Conservation (phyloP, 2,797 vertebrate genomes). For the Glossophaga mutica region DNA sequence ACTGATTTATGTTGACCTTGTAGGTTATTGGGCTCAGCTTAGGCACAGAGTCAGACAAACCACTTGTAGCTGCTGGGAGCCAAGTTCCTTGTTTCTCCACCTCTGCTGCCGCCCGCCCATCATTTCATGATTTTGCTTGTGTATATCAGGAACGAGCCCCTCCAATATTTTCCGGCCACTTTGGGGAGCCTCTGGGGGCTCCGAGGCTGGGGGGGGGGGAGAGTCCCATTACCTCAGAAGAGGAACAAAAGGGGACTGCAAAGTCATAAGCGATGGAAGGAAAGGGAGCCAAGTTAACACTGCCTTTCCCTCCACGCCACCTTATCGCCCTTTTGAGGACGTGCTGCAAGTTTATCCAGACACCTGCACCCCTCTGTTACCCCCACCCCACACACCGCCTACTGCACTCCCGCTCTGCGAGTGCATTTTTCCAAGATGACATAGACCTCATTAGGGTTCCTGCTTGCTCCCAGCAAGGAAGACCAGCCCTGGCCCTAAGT, state of each 20-base stretch:
- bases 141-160: background rate
- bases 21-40: conserved; percentile 61
- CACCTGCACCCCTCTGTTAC: conserved; percentile 77
- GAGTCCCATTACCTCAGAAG: conserved; percentile 29
- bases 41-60: conserved; percentile 67
- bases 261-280: conserved; percentile 46
- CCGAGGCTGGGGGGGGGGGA: background rate
- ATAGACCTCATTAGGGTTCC: conserved; percentile 78
- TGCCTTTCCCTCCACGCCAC: conserved; percentile 11
- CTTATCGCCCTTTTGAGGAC: conserved; percentile 76
- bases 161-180: conserved; percentile 35
- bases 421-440: conserved; percentile 82
- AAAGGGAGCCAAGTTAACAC: conserved; percentile 54
- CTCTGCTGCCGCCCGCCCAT: background rate
- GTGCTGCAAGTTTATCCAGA: conserved; percentile 77
- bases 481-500: conserved; percentile 39
- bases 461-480: conserved; percentile 61
- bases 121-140: background rate
- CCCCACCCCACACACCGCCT: conserved; percentile 57
- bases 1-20: conserved; percentile 71
- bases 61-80: conserved; percentile 64
- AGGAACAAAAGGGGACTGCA: conserved; percentile 63
- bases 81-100: background rate
- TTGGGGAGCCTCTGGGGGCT: background rate
- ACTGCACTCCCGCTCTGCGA: conserved; percentile 72